These are phyloP conservation scores for Bubo blakistoni DNA, from an alignment of 2,113 vertebrate genomes.

Conservation along the genomic window DNA sequence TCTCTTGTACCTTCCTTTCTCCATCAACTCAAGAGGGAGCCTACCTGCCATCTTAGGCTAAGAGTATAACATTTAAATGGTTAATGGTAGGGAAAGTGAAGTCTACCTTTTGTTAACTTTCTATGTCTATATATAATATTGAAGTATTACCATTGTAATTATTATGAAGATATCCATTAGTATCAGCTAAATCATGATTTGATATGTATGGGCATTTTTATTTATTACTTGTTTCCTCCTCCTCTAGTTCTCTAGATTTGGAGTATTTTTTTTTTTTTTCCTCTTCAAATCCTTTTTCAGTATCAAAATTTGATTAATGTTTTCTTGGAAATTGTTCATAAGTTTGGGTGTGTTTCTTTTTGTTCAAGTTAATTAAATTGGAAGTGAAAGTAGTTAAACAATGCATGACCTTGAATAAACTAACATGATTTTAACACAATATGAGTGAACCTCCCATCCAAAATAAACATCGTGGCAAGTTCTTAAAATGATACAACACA, in stretches of 20 bases:
- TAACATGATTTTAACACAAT: constrained; percentile 25
- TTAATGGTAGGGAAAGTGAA: neutral
- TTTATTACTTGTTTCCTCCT: neutral
- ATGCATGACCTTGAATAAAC: constrained; percentile 46
- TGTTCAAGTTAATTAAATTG: constrained; percentile 23
- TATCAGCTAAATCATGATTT: neutral
- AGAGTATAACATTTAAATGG: neutral
- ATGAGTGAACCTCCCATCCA: neutral
- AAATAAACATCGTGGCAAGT: constrained; percentile 14
- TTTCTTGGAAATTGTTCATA: constrained; percentile 24
- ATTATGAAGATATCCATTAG: neutral
- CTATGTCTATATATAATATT: neutral
- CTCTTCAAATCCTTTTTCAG: neutral
- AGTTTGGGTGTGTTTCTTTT: constrained; percentile 36
- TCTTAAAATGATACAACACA: neutral
- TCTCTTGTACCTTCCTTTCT: neutral
- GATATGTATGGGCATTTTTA: neutral
- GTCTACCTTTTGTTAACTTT: neutral
- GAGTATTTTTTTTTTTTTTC: neutral
- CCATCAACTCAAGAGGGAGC: neutral
- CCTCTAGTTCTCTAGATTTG: neutral
- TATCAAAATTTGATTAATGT: neutral
- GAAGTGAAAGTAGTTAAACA: constrained; percentile 54
- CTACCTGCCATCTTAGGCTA: neutral
- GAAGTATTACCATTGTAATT: neutral